A percentile compares a stretch with the other conserved stretches of the same genome.
Evolutionary conservation across 2,888 invertebrate species (phyloP).

Genomic region (Hypercompe scribonia): DNA sequence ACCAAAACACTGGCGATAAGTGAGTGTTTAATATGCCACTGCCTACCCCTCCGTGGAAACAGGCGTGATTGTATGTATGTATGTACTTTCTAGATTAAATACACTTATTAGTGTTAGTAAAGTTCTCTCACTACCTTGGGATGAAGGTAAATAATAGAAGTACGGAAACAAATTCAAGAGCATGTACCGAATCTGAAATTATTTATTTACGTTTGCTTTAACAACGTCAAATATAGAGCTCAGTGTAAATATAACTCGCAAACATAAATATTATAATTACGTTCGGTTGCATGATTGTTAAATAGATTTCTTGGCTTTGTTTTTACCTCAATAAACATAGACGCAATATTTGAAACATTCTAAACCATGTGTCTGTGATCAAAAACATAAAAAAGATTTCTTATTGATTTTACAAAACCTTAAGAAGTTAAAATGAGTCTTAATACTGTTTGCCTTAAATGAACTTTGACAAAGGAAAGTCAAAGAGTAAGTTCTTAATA

Average conservation of each 20-base stretch:
- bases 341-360: neutral
- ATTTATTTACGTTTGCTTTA: constrained; percentile 12
- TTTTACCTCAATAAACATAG: neutral
- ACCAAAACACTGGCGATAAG: no score
- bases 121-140: neutral
- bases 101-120: neutral
- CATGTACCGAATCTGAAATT: constrained; percentile 6
- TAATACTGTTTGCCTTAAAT: neutral
- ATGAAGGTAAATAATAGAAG: neutral
- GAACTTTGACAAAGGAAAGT: neutral
- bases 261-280: neutral
- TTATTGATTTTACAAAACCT: neutral
- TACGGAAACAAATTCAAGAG: constrained; percentile 3
- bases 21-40: no score
- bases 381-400: neutral
- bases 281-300: no score
- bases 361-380: neutral
- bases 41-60: no score
- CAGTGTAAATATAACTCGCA: constrained; percentile 2
- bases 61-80: no score
- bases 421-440: neutral
- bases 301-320: neutral
- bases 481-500: neutral
- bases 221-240: neutral
- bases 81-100: neutral